Percentiles rank a stretch among this genome's conserved stretches.
Conservation (phyloP, 2,113 vertebrate species). For the Plectropomus leopardus region DNA sequence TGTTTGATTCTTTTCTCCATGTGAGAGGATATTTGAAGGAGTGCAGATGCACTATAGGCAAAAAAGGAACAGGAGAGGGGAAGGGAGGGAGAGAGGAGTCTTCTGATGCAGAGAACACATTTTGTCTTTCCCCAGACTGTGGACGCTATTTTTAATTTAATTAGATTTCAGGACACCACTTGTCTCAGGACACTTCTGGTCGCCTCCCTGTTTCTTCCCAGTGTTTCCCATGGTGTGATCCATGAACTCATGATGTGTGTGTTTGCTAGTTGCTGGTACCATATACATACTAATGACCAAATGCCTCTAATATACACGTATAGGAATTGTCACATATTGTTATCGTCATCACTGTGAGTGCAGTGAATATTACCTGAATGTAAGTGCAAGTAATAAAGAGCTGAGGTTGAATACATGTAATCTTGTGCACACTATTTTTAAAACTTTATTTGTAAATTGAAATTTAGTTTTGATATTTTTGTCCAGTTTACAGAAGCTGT, state of each 20-base stretch:
- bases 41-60: constrained; percentile 36
- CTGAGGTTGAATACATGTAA: neutral
- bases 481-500: too few species aligned
- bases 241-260: constrained; percentile 12
- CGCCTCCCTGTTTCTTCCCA: constrained; percentile 32
- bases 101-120: constrained; percentile 59
- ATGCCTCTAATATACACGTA: neutral
- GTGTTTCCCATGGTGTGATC: constrained; percentile 60
- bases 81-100: constrained; percentile 19
- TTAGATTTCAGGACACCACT: constrained; percentile 77
- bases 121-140: constrained; percentile 68
- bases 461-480: too few species aligned
- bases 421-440: neutral
- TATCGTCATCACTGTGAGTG: neutral
- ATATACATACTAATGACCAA: constrained; percentile 15
- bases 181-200: constrained; percentile 62
- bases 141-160: constrained; percentile 76
- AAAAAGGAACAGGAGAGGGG: constrained; percentile 2
- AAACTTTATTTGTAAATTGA: neutral
- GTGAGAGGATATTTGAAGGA: constrained; percentile 40
- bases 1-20: neutral
- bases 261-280: neutral
- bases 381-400: neutral
- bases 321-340: neutral
- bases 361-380: neutral